Conservation (phyloP, 2,113 vertebrate genomes). For the Fregetta grallaria region DNA sequence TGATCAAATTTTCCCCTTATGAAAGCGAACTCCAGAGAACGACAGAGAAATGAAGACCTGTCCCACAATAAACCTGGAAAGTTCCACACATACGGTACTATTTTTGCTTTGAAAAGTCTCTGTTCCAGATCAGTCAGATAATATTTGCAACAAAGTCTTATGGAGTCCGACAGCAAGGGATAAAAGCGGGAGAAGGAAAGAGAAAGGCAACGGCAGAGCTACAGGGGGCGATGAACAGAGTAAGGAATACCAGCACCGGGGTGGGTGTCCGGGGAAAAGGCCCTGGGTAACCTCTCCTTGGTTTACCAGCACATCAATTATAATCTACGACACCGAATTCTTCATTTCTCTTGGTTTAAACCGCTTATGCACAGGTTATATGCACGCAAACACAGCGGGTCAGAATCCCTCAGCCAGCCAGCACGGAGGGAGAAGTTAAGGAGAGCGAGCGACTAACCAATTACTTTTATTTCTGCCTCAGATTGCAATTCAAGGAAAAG, state of each 20-base stretch:
- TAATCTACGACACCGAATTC: rapidly evolving
- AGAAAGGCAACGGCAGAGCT: not conserved
- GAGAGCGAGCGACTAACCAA: not conserved
- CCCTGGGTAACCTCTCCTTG: not conserved
- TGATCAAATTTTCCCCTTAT: not conserved
- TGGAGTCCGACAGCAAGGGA: not conserved
- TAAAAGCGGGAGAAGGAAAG: not conserved
- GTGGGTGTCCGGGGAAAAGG: not conserved
- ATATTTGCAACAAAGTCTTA: not conserved
- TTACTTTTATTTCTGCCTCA: not conserved
- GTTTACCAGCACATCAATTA: not conserved
- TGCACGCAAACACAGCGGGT: rapidly evolving
- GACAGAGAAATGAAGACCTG: not conserved
- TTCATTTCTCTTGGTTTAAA: not conserved
- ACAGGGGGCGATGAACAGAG: not conserved
- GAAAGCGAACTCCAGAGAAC: not conserved
- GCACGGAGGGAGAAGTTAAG: not conserved
- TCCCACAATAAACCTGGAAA: not conserved
- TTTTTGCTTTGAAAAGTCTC: not conserved
- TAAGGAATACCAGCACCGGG: not conserved
- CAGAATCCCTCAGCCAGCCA: not conserved
- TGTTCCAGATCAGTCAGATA: not conserved
- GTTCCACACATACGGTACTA: not conserved
- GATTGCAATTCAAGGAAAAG: not conserved
- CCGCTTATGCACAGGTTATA: rapidly evolving